Evolutionary conservation across 2,797 vertebrate species (phyloP), one percentile per base, ranked within the genome.

Genomic region (Catharus ustulatus): DNA sequence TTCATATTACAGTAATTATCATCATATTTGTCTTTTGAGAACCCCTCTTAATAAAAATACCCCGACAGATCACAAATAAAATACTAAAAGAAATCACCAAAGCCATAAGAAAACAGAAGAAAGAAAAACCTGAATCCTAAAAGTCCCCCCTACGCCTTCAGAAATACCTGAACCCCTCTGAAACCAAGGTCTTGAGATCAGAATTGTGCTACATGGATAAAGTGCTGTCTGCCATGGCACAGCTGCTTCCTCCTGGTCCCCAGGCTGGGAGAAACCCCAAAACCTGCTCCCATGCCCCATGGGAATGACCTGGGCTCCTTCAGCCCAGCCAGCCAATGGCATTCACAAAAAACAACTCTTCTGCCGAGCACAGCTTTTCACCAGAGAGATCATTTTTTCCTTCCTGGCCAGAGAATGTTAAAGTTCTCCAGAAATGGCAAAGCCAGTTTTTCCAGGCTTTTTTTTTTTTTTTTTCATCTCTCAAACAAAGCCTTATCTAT

Each of bases 401-500:
- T 90, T 36, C 48, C 21, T 7, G 23, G 58, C 40, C 36, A 73
- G 68, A 91, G 71, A 89, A 89, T 48, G 61, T 32, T 63, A 32
- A 67, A 88, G 62, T 30, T 88, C 67, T 81, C 74, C 80, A 86
- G 88, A 84, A 93, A 86, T 7, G 38, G 66, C 73, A 78, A 84
- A 90, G 77, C 69, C 80, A 88, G 42, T 67, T 93, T 94, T 95
- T 90, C 90, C 92, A 89, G 62, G 58, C 22, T 36, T 62, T 73
- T 21, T 6, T 48, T 49, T 26, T 32, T 26, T n/a, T 27, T 20
- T 13, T 18, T 38, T 9, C 16, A 16, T 80, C 64, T 78, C 64
- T 55, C 64, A 51, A 88, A 95, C 94, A 94, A 91, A 94, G 86
- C n/a, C 69, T 89, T 80, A 77, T 86, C 88, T 95, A 59, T 96